Evolutionary conservation across 2,113 vertebrate genomes (phyloP).

Genomic region (Perca fluviatilis): DNA sequence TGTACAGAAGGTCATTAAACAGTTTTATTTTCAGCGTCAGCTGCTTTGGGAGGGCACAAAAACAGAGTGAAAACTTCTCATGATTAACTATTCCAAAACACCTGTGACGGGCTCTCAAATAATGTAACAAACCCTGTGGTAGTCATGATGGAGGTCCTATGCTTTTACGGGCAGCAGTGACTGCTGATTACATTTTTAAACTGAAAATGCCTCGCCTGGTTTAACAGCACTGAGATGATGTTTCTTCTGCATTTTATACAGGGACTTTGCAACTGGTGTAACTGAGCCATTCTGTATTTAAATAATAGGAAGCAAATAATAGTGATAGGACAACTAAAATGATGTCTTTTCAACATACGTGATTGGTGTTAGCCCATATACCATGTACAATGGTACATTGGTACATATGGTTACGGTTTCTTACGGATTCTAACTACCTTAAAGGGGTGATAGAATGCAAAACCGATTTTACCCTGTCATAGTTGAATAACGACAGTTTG

Average conservation of each 20-base stretch:
- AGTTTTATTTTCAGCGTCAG: slow-evolving; percentile 22
- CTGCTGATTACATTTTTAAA: slow-evolving; percentile 28
- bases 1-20: slow-evolving; percentile 11
- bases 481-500: too few relatives aligned
- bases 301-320: background rate
- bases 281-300: background rate
- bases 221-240: background rate
- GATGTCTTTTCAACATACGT: background rate
- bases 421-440: too few relatives aligned
- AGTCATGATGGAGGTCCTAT: background rate
- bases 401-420: too few relatives aligned
- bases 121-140: background rate
- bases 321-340: too few relatives aligned
- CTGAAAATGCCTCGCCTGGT: background rate
- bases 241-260: background rate
- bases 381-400: background rate
- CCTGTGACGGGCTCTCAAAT: slow-evolving; percentile 5
- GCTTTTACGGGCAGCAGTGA: background rate
- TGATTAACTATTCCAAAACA: background rate
- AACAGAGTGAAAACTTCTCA: background rate
- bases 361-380: background rate
- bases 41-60: slow-evolving; percentile 4
- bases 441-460: too few relatives aligned
- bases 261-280: background rate
- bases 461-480: too few relatives aligned